Conservation (phyloP, 2,797 vertebrate genomes). For the Pseudopleuronectes americanus region DNA sequence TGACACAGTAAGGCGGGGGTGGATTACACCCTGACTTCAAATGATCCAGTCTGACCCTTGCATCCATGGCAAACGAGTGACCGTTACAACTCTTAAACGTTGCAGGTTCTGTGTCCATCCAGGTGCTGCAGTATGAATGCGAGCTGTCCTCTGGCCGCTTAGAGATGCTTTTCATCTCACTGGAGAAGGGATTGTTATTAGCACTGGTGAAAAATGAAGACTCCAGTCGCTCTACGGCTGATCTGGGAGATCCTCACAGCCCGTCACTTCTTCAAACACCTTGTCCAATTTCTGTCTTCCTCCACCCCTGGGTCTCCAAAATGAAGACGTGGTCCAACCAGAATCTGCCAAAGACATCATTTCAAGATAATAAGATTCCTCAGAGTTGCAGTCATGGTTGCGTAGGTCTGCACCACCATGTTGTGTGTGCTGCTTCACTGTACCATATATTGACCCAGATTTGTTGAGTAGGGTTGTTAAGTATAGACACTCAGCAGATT, state of each 20-base stretch:
- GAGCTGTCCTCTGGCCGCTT: conserved; percentile 12
- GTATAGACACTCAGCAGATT: conserved; percentile 76
- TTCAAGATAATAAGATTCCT: too few species aligned
- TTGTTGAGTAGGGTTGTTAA: conserved; percentile 61
- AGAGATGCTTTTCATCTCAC: conserved; percentile 25
- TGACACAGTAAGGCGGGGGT: conserved; percentile 1
- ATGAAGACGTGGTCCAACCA: neutral
- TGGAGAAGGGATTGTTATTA: conserved; percentile 16
- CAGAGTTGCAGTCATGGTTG: neutral
- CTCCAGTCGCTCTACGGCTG: conserved; percentile 28
- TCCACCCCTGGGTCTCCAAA: neutral
- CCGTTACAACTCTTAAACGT: conserved; percentile 14
- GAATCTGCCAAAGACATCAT: neutral
- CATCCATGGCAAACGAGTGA: conserved; percentile 64
- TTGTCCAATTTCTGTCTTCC: neutral
- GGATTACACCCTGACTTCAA: conserved; percentile 63
- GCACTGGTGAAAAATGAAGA: conserved; percentile 8
- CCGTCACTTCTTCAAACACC: conserved; percentile 9
- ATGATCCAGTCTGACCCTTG: conserved; percentile 63
- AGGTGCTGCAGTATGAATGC: conserved; percentile 31
- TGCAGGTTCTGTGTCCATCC: conserved; percentile 36
- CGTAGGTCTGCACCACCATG: neutral
- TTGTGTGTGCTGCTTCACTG: conserved; percentile 9
- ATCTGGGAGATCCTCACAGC: conserved; percentile 37
- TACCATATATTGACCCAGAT: conserved; percentile 68